phyloP scores from a whole-genome alignment of 1,140 invertebrate genomes.

The Drosophila virilis region DNA sequence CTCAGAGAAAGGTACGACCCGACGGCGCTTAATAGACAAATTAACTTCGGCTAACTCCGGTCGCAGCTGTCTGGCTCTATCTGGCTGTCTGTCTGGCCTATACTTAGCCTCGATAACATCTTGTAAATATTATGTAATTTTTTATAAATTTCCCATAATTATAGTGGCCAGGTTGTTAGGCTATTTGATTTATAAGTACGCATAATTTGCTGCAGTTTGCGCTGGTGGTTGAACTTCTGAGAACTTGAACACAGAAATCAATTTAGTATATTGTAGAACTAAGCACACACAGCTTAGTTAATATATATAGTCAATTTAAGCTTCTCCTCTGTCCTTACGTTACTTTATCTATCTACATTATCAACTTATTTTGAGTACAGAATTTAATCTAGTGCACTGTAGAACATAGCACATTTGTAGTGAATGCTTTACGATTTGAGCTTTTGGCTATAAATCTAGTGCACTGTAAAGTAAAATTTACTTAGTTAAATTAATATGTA shows the following conservation, averaged over 20 bases:
- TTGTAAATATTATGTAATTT: conserved; percentile 82
- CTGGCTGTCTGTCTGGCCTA: conserved; percentile 30
- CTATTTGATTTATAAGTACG: conserved; percentile 74
- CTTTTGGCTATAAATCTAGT: no score
- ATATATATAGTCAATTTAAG: not conserved
- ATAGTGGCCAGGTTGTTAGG: conserved; percentile 68
- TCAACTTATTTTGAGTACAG: no score
- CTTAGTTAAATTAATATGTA: no score
- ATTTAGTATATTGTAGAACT: conserved; percentile 8
- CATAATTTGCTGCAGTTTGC: conserved; percentile 61
- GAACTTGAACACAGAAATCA: conserved; percentile 26
- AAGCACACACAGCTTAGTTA: not conserved
- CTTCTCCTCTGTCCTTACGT: not conserved
- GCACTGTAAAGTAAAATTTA: no score
- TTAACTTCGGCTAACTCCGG: conserved; percentile 58
- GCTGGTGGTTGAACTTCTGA: conserved; percentile 38
- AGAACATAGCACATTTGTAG: no score
- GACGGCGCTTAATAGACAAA: conserved; percentile 72
- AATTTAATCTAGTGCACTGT: no score
- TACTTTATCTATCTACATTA: not conserved
- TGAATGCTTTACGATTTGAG: no score
- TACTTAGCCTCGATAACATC: conserved; percentile 72
- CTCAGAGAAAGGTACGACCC: conserved; percentile 31
- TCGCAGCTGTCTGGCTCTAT: conserved; percentile 38
- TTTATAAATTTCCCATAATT: conserved; percentile 77